phyloP scores from a whole-genome alignment of 1,140 invertebrate species.

The Drosophila neocordata region DNA sequence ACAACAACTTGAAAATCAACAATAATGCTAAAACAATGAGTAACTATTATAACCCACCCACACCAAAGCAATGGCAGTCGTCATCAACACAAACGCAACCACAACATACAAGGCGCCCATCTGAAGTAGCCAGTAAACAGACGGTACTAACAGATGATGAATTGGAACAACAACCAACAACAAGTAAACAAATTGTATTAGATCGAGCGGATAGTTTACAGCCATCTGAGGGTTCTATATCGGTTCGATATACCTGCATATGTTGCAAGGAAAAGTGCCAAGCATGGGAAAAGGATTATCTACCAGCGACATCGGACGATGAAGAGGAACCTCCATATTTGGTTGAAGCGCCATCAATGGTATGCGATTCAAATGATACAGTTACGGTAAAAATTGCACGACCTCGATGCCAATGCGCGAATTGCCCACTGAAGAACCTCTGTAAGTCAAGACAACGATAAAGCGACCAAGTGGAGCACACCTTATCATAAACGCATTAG shows the following conservation, averaged over 20 bases:
- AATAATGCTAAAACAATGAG: slow-evolving; percentile 15
- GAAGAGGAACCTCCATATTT: slow-evolving; percentile 31
- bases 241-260: slow-evolving; percentile 42
- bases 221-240: slow-evolving; percentile 28
- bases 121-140: not conserved
- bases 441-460: slow-evolving; percentile 59
- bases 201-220: not conserved
- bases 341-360: slow-evolving; percentile 26
- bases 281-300: slow-evolving; percentile 28
- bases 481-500: slow-evolving; percentile 67
- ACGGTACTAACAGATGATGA: not conserved
- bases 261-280: slow-evolving; percentile 51
- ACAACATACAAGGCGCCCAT: no score
- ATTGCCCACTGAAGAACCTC: slow-evolving; percentile 72
- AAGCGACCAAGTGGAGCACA: not conserved
- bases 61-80: not conserved
- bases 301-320: slow-evolving; percentile 33
- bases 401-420: slow-evolving; percentile 69
- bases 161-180: slow-evolving; percentile 17
- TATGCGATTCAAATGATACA: slow-evolving; percentile 33
- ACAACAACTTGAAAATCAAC: slow-evolving; percentile 10
- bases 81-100: not conserved
- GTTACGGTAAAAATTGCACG: slow-evolving; percentile 43
- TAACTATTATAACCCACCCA: not conserved
- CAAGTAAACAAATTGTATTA: not conserved